Base-by-base conservation (phyloP, 2,113 vertebrate species). In the Pedionomus torquatus region DNA sequence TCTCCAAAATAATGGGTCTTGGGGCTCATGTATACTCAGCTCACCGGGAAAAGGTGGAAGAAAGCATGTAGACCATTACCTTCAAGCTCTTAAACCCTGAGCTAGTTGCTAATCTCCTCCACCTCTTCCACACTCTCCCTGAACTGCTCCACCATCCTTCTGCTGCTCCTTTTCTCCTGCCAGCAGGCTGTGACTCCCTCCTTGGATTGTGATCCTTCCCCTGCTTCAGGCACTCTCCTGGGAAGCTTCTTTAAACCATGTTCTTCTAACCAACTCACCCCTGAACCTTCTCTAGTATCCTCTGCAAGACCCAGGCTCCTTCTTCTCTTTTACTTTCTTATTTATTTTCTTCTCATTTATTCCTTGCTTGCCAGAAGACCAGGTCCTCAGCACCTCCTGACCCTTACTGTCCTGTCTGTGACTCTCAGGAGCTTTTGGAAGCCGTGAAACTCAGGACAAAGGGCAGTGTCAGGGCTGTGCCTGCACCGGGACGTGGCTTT, bases 21-120 rank as follows among this genome's bases (percentile, higher is more conserved):
- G 4, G 37, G 63, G 69, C 26, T 96, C 65, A 48, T 41, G 19
- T 9, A 39, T 37, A 7, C 57, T 79, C 61, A 39, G 76, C 54
- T 77, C 43, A 69, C 72, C 77, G 94, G 89, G 63, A 85, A 96
- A 60, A 83, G 87, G 85, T 77, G 84, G 91, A 89, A 93, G 87
- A 72, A 96, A 83, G 48, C 58, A 5, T 48, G 55, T 48, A 93
- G 48, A 71, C 43, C 0, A 0, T 64, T 84, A 71, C 87, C 61
- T 78, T 69, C 0, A 4, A 76, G 39, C 60, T 84, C 0, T 0
- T 86, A 86, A 87, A 70, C 78, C 55, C 78, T 14, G 12, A 69
- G 54, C 66, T 49, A 52, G 28, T 83, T 43, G 58, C 60, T 70
- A 3, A 35, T 49, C 37, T 79, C 35, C 69, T 81, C 81, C 63